Evolutionary conservation across 2,797 vertebrate species (phyloP).

Genomic region (Mormyrops boulengeri): DNA sequence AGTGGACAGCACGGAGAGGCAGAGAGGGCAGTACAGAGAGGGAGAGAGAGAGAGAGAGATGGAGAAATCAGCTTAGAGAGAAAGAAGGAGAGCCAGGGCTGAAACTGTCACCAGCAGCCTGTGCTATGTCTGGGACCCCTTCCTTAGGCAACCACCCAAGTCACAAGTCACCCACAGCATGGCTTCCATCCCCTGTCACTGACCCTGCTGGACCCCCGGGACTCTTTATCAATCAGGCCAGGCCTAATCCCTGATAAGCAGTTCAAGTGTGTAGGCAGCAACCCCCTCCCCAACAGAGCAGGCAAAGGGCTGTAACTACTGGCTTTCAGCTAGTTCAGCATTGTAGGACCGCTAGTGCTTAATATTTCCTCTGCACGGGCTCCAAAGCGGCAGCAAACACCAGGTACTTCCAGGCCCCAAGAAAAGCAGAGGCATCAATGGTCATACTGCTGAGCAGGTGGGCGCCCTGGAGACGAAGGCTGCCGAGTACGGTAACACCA

Average conservation of each 20-base stretch:
- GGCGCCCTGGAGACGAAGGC: not conserved
- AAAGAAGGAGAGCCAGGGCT: not conserved
- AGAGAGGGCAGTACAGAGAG: not conserved
- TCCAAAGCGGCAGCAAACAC: not conserved
- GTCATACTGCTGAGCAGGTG: not conserved
- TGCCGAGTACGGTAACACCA: not conserved
- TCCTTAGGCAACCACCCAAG: not conserved
- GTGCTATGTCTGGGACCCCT: not conserved
- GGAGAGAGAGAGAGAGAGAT: not conserved
- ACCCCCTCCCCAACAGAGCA: not conserved
- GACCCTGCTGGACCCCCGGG: not conserved
- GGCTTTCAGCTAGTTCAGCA: not conserved
- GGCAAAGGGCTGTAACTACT: not conserved
- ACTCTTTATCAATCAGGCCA: not conserved
- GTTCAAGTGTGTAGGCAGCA: not conserved
- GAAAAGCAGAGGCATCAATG: not conserved
- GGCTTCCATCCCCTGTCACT: not conserved
- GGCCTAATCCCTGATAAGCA: not conserved
- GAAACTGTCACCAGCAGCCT: not conserved
- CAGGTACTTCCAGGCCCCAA: not conserved
- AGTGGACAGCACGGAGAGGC: not conserved
- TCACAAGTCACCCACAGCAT: not conserved
- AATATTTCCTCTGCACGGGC: not conserved
- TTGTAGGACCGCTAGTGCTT: not conserved
- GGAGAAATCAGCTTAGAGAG: not conserved